Evolutionary conservation across 35 echinoderm and acorn worm genomes (phyloP).

Genomic region (Holothuria glaberrima): DNA sequence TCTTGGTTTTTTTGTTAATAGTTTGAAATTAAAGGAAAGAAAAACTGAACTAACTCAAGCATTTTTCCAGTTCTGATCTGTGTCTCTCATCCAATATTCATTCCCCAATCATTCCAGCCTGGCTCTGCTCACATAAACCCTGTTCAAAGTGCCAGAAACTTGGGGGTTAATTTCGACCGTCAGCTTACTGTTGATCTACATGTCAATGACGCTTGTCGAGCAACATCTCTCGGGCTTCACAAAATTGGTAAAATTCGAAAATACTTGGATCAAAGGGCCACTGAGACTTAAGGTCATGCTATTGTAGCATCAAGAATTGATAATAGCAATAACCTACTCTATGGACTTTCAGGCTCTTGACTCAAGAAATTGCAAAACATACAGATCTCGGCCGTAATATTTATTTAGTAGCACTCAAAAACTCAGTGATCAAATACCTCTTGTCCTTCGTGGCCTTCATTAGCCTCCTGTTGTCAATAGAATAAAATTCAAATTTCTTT

Average conservation of each 20-base stretch:
- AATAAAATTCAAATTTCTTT: not conserved
- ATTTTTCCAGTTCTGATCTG: not conserved
- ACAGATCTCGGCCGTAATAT: not conserved
- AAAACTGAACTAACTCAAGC: not conserved
- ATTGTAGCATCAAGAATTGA: not conserved
- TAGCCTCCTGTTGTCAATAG: not conserved
- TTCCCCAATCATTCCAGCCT: not conserved
- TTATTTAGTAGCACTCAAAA: not conserved
- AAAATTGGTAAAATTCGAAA: not conserved
- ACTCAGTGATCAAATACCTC: not conserved
- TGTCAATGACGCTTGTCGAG: not conserved
- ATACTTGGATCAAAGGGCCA: not conserved
- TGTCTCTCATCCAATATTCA: no score
- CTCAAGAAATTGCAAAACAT: no score
- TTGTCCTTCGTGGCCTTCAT: no score
- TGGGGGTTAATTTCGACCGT: not conserved
- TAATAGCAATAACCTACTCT: constrained; percentile 7
- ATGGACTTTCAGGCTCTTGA: constrained; percentile 3
- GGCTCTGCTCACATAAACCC: not conserved
- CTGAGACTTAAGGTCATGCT: not conserved
- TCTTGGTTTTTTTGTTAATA: not conserved
- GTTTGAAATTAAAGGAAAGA: constrained; percentile 2
- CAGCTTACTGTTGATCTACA: not conserved
- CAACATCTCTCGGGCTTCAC: not conserved
- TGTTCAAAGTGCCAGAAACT: not conserved